Evolutionary conservation across 1,140 invertebrate species (phyloP), one percentile per base, ranked within the genome.

Genomic region (Melanaphis sacchari): DNA sequence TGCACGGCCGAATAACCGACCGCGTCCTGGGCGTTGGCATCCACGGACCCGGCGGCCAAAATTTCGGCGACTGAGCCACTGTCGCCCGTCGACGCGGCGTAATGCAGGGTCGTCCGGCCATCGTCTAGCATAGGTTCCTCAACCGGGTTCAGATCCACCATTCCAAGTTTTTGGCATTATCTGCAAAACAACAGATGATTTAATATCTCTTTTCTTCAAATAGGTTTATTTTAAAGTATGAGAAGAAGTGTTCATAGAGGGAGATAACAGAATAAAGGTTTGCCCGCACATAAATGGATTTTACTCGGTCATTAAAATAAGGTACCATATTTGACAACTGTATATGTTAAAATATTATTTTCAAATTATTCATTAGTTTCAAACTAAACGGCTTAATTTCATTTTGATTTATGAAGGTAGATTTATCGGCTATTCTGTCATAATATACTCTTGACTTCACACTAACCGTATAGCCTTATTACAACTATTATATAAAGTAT

Each of bases 1-100:
- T 98, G 98, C 91, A 98, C 95, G 15, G 97, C 96, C 82, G 97
- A 97, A 94, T 96, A 97, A 1, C 97, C 97, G 36, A 94, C 93
- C 38, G 91, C 81, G 24, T 93, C 91, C 6, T 49, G 91, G 24
- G 91, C 66, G 46, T 93, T 93, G 7, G 46, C 76, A 11, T 93
- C 81, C 36, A 93, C 91, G 36, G 91, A 54, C 15, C 81, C 81
- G 11, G 76, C 18, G 81, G 91, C 76, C 81, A 93, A 26, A 0
- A 93, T 22, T 82, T 93, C 91, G 41, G 46, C 81, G 2, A 93
- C 46, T 36, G 91, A 82, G 15, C 1, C 8, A 26, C 81, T 85
- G 46, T 93, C 91, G 81, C 91, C 91, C 36, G 81, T 93, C 46
- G 91, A 93, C 22, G 91, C 81, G 49, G 91, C 91, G n/a, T 93